phyloP scores from a whole-genome alignment of 2,888 invertebrate genomes.

The Meteorus colon region DNA sequence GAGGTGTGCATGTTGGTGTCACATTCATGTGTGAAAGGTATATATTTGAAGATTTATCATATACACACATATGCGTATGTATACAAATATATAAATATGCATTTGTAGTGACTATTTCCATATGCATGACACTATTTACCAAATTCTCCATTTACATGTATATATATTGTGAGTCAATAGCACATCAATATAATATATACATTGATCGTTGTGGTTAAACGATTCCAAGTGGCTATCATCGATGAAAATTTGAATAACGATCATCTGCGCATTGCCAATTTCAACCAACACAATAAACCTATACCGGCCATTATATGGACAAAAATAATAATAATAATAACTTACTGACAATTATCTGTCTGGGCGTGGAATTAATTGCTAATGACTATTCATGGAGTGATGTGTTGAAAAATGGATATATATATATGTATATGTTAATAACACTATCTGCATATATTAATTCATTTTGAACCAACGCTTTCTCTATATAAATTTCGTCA shows the following conservation, averaged over 20 bases:
- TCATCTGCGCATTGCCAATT: neutral
- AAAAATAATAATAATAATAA: neutral
- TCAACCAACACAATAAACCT: neutral
- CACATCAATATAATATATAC: neutral
- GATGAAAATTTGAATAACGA: conserved; percentile 6
- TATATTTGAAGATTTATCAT: conserved; percentile 14
- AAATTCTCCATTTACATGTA: neutral
- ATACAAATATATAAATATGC: conserved; percentile 3
- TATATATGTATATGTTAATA: neutral
- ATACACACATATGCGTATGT: conserved; percentile 8
- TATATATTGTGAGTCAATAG: neutral
- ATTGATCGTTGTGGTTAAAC: neutral
- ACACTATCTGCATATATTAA: neutral
- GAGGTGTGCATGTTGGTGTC: conserved; percentile 27
- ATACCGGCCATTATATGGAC: neutral
- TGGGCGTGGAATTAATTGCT: neutral
- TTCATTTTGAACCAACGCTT: neutral
- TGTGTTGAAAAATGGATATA: neutral
- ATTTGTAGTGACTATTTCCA: conserved; percentile 2
- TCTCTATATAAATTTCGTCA: neutral
- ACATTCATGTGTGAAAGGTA: conserved; percentile 30
- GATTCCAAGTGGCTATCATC: neutral
- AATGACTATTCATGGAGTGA: conserved; percentile 7
- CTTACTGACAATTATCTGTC: neutral
- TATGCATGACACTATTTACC: conserved; percentile 16